Evolutionary conservation across 2,888 invertebrate genomes (phyloP), one percentile per base, ranked within the genome.

Genomic region (Hesperia comma): DNA sequence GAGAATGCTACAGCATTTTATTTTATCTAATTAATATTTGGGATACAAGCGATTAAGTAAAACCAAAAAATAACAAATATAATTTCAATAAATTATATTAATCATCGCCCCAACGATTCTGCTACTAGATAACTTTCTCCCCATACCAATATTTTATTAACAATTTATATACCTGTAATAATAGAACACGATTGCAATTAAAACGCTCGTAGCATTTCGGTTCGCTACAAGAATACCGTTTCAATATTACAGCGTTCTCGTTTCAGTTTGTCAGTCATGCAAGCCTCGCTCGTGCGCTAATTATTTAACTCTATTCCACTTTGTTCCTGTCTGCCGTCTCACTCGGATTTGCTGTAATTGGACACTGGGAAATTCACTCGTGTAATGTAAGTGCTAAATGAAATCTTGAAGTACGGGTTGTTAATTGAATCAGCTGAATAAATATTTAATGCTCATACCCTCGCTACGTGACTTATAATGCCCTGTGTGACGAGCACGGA

Each of bases 211-310:
- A 49, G 19, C n/a, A 49, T 19, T 49, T 49, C 49, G 19, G 49
- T 49, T 46, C 10, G 19, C 49, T 49, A 54, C 62, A 17, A 32
- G 54, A 55, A 43, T n/a, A 33, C 56, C 12, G 15, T 63, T 63
- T 46, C 63, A 56, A 56, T 57, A 57, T 57, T 63, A 63, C 55
- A 46, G 56, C 46, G 46, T 63, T 33, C 46, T 19, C 32, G 17
- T 63, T 32, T 82, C 81, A 78, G 84, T 83, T 82, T 84, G 86
- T 85, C 85, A 85, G 82, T 85, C 83, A 84, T 81, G 81, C 82
- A 78, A 76, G 69, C 67, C 68, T 70, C 68, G 61, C 72, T 68
- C 72, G 71, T 62, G 66, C 71, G 71, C 75, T 79, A 78, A 79
- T 79, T 78, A 78, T 79, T 78, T 79, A 78, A 79, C 76, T 78